These are phyloP conservation scores for Ennomos quercinarius DNA, from an alignment of 2,888 invertebrate species.

Conservation along the genomic window DNA sequence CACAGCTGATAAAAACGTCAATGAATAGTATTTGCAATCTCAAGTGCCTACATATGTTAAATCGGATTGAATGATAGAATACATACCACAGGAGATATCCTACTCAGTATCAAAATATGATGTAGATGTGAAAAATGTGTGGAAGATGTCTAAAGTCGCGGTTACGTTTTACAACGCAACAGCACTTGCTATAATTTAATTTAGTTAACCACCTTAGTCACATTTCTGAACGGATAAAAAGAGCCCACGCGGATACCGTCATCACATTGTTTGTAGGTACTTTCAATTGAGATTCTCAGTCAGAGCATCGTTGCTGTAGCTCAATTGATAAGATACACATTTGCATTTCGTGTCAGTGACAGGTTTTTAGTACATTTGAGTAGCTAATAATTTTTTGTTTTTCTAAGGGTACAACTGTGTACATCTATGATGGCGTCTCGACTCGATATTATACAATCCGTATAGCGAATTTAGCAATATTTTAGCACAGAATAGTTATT, in stretches of 20 bases:
- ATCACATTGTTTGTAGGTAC: slow-evolving; percentile 11
- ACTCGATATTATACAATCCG: too few species aligned
- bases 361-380: background rate
- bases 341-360: slow-evolving; percentile 4
- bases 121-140: background rate
- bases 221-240: slow-evolving; percentile 11
- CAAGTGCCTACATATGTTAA: background rate
- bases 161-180: slow-evolving; percentile 5
- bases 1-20: slow-evolving; percentile 1
- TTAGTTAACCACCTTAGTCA: slow-evolving; percentile 7
- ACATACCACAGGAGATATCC: background rate
- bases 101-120: background rate
- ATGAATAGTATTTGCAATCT: background rate
- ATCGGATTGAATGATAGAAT: too few species aligned
- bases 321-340: slow-evolving; percentile 17
- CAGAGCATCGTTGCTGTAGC: background rate
- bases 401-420: too few species aligned
- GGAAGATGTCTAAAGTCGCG: background rate
- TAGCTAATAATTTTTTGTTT: background rate
- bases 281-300: slow-evolving; percentile 16
- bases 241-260: slow-evolving; percentile 23
- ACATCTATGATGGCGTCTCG: too few species aligned
- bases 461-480: too few species aligned
- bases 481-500: too few species aligned
- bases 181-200: slow-evolving; percentile 12